Evolutionary conservation across 2,888 invertebrate species (phyloP).

Genomic region (Megastigmus dorsalis): DNA sequence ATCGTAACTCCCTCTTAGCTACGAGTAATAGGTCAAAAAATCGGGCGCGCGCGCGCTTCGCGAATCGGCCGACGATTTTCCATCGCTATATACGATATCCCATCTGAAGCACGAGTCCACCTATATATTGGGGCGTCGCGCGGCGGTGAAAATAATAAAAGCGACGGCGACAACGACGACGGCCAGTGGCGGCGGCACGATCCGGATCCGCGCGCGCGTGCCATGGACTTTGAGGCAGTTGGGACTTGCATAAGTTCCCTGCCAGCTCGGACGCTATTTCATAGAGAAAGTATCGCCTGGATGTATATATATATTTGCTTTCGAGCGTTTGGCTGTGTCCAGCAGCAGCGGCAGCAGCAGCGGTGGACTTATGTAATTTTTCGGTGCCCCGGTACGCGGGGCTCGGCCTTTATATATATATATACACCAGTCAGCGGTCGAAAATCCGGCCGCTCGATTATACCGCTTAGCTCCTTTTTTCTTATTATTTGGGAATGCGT

Average conservation of each 20-base stretch:
- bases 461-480: constrained; percentile 4
- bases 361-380: constrained; percentile 41
- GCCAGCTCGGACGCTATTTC: constrained; percentile 64
- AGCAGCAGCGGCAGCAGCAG: constrained; percentile 6
- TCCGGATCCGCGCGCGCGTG: constrained; percentile 56
- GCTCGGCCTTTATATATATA: constrained; percentile 6
- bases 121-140: too few relatives aligned
- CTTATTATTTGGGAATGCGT: neutral
- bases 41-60: too few relatives aligned
- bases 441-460: constrained; percentile 19
- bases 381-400: neutral
- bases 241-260: constrained; percentile 67
- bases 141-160: constrained; percentile 1
- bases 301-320: constrained; percentile 49
- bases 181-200: too few relatives aligned
- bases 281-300: constrained; percentile 71
- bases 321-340: too few relatives aligned
- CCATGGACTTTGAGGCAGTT: constrained; percentile 58
- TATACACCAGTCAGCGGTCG: too few relatives aligned
- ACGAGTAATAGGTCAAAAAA: too few relatives aligned
- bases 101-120: too few relatives aligned
- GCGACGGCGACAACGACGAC: too few relatives aligned
- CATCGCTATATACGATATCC: too few relatives aligned
- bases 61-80: too few relatives aligned
- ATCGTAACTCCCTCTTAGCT: too few relatives aligned